Percentiles rank a stretch among this genome's conserved stretches.
phyloP scores from a whole-genome alignment of 2,888 invertebrate species.

The Lamellibrachia columna region DNA sequence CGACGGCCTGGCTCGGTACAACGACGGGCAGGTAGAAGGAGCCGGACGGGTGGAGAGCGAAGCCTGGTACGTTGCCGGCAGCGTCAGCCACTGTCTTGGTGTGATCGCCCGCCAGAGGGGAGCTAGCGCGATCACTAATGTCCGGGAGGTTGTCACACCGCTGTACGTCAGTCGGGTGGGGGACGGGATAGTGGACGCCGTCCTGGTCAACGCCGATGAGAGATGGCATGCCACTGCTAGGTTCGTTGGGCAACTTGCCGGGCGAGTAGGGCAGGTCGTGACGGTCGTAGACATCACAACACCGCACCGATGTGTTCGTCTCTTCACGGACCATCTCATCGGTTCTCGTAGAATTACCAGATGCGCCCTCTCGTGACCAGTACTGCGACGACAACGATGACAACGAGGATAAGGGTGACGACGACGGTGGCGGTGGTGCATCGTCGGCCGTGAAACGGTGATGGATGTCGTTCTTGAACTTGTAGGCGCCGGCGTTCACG shows the following conservation, averaged over 20 bases:
- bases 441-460: conserved; percentile 76
- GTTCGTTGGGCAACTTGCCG: neutral
- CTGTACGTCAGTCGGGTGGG: conserved; percentile 20
- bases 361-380: neutral
- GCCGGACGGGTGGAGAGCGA: conserved; percentile 89
- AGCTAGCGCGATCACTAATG: neutral
- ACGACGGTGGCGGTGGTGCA: conserved; percentile 23
- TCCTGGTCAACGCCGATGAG: neutral
- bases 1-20: conserved; percentile 46
- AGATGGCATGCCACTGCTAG: neutral
- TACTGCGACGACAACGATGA: neutral
- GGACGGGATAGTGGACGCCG: neutral
- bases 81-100: neutral
- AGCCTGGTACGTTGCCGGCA: conserved; percentile 78
- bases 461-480: conserved; percentile 94
- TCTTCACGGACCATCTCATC: neutral
- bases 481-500: conserved; percentile 71
- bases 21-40: conserved; percentile 85
- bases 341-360: neutral
- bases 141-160: conserved; percentile 19
- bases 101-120: neutral
- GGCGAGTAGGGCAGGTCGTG: neutral
- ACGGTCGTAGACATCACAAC: neutral
- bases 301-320: neutral
- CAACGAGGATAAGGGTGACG: neutral